These are phyloP conservation scores for Manis crassicaudata DNA, from an alignment of 2,797 vertebrate genomes.

Conservation along the genomic window DNA sequence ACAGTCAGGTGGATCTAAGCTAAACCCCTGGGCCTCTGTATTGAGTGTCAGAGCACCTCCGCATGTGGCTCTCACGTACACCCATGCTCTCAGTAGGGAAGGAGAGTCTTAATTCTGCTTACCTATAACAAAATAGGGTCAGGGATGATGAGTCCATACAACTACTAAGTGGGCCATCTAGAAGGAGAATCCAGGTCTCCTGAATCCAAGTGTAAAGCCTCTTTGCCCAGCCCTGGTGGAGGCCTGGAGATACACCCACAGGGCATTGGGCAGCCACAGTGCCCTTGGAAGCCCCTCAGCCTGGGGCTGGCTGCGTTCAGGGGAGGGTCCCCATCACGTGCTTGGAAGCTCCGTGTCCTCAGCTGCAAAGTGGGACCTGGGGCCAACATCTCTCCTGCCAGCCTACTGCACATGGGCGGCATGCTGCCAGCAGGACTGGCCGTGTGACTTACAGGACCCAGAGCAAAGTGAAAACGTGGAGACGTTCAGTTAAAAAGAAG, in stretches of 20 bases:
- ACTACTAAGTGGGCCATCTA: neutral
- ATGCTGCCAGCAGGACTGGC: accelerated
- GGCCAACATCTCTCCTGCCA: too few species aligned
- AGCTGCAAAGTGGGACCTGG: neutral
- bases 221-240: neutral
- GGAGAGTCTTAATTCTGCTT: neutral
- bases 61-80: neutral
- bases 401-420: accelerated
- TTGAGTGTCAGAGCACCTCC: neutral
- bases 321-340: accelerated
- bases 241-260: neutral
- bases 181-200: neutral
- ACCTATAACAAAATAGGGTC: neutral
- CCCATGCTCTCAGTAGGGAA: neutral
- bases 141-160: neutral
- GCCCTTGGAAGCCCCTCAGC: neutral
- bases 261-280: accelerated
- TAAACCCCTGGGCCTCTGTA: too few species aligned
- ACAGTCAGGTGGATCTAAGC: neutral
- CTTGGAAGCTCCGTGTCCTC: neutral
- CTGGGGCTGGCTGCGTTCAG: neutral
- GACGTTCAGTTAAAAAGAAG: neutral
- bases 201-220: neutral
- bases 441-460: neutral
- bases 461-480: neutral